phyloP scores from a whole-genome alignment of 2,888 invertebrate species.

The Drosophila basisetae region DNA sequence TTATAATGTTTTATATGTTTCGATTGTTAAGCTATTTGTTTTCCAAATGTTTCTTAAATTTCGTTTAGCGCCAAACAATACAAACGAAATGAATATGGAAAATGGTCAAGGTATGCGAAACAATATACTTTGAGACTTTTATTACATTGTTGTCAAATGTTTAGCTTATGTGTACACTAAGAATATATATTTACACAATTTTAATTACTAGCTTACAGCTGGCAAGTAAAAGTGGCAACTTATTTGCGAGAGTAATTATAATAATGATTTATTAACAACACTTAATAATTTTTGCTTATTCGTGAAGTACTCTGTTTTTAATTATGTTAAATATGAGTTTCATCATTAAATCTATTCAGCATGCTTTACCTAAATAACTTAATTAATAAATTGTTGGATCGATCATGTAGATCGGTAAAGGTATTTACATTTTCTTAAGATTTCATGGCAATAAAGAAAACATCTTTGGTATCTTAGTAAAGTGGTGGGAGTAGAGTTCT shows the following conservation, averaged over 20 bases:
- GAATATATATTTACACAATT: not conserved
- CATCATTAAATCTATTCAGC: not conserved
- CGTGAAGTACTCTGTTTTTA: not conserved
- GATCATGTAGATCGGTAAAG: too few species aligned
- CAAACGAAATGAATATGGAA: not conserved
- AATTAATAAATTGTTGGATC: too few species aligned
- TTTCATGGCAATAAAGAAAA: slow-evolving; percentile 4
- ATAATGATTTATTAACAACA: not conserved
- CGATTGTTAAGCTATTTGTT: not conserved
- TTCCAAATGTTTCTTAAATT: not conserved
- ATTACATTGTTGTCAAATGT: not conserved
- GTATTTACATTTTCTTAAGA: not conserved
- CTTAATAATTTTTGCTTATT: not conserved
- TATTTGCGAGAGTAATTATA: not conserved
- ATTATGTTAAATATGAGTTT: not conserved
- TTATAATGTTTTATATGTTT: not conserved
- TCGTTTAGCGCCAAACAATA: not conserved
- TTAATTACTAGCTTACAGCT: not conserved
- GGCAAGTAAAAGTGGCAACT: not conserved
- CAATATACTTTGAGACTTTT: not conserved
- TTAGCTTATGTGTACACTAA: not conserved
- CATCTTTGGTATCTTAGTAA: not conserved
- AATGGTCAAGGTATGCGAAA: not conserved
- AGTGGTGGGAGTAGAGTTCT: not conserved
- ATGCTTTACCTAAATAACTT: not conserved